Evolutionary conservation across 2,797 vertebrate genomes (phyloP), one percentile per base, ranked within the genome.

Genomic region (Dryobates pubescens): DNA sequence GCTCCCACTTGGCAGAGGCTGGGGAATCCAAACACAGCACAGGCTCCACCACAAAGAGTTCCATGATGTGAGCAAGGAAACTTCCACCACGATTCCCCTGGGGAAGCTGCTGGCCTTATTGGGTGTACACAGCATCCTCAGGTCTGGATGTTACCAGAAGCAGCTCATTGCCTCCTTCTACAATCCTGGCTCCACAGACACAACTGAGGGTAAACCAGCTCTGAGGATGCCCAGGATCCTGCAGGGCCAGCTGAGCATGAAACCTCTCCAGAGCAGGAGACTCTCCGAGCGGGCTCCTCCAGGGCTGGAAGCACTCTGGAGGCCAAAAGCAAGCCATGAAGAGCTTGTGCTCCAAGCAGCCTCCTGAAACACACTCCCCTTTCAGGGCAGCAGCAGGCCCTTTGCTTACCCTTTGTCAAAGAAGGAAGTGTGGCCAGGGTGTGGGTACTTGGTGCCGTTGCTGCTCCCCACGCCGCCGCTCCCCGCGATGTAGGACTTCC

Each of bases 351-450:
- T 69, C 34, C 61, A 30, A 22, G 68, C 1, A 54, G 27, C 27
- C 54, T 56, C 41, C 47, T 41, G 43, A 38, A 86, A 72, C 1
- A 2, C 10, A 10, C 11, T 22, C 10, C 23, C 41, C 23, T 64
- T 58, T 13, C 8, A 74, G 17, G 23, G 7, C 10, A 57, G 56
- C 73, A 68, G 7, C 1, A 29, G 41, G 65, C 27, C 51, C 59
- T 17, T n/a, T n/a, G 97, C 99, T 99, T 97, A 99, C 99, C 98
- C 98, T 98, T 99, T 99, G 97, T 99, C 99, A 2, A 99, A 99
- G 97, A 99, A 99, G 54, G 99, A 98, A 5, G 98, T 98, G 54
- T 99, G 99, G 56, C 99, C 97, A 11, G 99, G 96, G 90, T 99
- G 98, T 29, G 99, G 98, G 97, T 99, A 99, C 97, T 99, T 99